Percentiles rank a stretch among this genome's conserved stretches.
These are phyloP conservation scores for Rattus norvegicus DNA, from an alignment of 2,113 vertebrate species.

Conservation along the genomic window GRCr8 NC_086020.1:232545501-232546000, in stretches of 20 bases:
- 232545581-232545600: neutral
- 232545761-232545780: neutral
- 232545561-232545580: constrained; percentile 38
- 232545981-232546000: constrained; percentile 94
- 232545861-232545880: neutral
- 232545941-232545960: constrained; percentile 89
- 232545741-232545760: neutral
- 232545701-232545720: neutral
- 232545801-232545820: constrained; percentile 39
- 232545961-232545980: constrained; percentile 92
- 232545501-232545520: neutral
- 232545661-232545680: neutral
- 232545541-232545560: constrained; percentile 2
- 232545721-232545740: neutral
- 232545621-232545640: neutral
- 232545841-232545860: neutral
- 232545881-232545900: constrained; percentile 93
- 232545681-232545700: neutral
- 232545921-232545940: constrained; percentile 91
- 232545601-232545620: neutral
- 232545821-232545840: neutral
- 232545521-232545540: neutral
- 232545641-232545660: neutral
- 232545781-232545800: neutral
- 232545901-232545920: constrained; percentile 93